Base-by-base conservation (phyloP, 2,797 vertebrate species). In the Myotis daubentonii region DNA sequence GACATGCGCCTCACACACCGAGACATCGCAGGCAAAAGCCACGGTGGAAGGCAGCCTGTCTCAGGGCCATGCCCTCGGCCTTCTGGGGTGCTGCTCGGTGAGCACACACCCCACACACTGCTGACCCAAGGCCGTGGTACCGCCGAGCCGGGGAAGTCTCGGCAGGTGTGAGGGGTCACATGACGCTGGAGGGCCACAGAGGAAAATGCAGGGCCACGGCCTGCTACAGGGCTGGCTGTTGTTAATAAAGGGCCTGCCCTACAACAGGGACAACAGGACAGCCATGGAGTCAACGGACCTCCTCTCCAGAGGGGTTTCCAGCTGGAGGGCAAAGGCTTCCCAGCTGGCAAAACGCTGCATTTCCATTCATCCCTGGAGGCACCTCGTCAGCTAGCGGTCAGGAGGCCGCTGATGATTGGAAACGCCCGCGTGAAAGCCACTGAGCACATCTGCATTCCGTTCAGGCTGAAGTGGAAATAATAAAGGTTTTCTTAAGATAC, bases 311-410 rank as follows among this genome's bases (percentile, higher is more conserved):
- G 92, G 80, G 70, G 30, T 93, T 96, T 36, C 3, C 1, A 87
- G 79, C 93, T 95, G 49, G 91, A 53, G 71, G 82, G 92, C 57
- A 92, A 87, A 91, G 86, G 82, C 78, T 90, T 88, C 47, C 53
- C 55, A 80, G 86, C 80, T 51, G 60, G 60, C 89, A 86, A 72
- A 94, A 79, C 71, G 47, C 72, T 70, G 70, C 75, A 78, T 70
- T 95, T 66, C 80, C 81, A 75, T 68, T 76, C 49, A 7, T 92
- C 95, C 83, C 91, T 95, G 93, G 85, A 94, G 89, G 71, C 68
- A 23, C 68, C 95, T 93, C 65, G 87, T 93, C 90, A 80, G 28
- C 78, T 70, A 65, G 66, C 38, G 44, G 87, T 62, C 12, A 17
- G 25, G 30, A 80, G 82, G 55, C 62, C n/a, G 87, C 75, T 87